phyloP scores from a whole-genome alignment of 2,113 vertebrate species.

The Nycticorax nycticorax region DNA sequence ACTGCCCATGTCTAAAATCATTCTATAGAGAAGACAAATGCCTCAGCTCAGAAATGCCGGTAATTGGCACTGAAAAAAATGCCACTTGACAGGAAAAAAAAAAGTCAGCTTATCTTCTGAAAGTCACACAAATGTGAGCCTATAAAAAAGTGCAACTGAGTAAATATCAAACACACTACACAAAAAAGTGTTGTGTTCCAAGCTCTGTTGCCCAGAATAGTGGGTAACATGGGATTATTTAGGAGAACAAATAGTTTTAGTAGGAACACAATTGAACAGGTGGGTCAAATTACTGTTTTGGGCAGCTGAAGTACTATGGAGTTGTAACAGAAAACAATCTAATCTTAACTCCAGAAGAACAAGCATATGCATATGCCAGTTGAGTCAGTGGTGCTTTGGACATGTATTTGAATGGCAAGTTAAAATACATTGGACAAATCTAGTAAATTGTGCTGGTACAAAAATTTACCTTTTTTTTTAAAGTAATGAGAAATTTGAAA shows the following conservation, averaged over 20 bases:
- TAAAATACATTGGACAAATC: neutral
- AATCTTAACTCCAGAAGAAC: neutral
- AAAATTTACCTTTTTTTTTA: neutral
- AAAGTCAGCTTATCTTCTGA: neutral
- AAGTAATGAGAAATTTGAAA: neutral
- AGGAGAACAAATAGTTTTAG: neutral
- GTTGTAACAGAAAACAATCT: neutral
- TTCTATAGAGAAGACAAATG: neutral
- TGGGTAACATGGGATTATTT: neutral
- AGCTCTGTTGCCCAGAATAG: neutral
- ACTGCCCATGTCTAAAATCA: neutral
- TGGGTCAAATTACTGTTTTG: neutral
- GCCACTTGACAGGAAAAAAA: neutral
- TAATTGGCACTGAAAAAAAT: neutral
- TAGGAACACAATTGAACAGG: neutral
- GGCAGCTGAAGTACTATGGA: neutral
- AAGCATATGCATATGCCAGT: neutral
- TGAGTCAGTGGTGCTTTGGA: neutral
- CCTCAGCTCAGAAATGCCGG: neutral
- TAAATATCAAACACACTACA: neutral
- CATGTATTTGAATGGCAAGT: neutral
- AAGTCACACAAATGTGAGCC: neutral
- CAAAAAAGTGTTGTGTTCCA: neutral
- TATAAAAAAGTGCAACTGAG: neutral
- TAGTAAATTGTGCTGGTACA: neutral